Conservation (phyloP, 2,113 vertebrate species). For the Halcyon malimbica region DNA sequence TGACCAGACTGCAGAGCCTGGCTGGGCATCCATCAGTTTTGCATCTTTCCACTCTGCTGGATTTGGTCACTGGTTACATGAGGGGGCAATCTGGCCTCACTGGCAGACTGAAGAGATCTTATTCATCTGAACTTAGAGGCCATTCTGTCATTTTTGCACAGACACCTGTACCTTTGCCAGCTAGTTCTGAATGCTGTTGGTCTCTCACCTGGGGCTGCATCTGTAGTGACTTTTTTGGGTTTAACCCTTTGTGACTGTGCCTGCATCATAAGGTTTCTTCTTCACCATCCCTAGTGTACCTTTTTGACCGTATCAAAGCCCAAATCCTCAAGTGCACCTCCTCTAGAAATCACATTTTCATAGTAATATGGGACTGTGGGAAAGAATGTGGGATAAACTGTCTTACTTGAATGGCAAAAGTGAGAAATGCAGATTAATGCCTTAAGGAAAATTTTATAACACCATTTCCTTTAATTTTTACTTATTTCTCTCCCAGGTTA, state of each 20-base stretch:
- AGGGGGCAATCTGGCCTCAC: neutral
- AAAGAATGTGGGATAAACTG: neutral
- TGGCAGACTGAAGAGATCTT: fast-evolving
- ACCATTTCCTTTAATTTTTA: neutral
- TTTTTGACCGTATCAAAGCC: neutral
- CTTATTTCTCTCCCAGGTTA: neutral
- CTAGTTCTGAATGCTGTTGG: neutral
- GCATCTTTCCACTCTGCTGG: neutral
- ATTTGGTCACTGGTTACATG: neutral
- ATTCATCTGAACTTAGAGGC: neutral
- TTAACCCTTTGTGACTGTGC: neutral
- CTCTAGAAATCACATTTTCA: neutral
- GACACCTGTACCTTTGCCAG: neutral
- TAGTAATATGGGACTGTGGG: neutral
- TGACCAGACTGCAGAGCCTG: neutral
- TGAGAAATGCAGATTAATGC: neutral
- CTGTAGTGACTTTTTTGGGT: neutral
- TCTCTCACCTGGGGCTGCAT: neutral
- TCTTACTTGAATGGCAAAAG: neutral
- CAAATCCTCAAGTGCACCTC: neutral
- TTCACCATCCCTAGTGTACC: neutral
- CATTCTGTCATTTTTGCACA: neutral
- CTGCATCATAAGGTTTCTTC: neutral
- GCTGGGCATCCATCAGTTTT: neutral
- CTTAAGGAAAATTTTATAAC: neutral